Base-by-base conservation (phyloP, 2,113 vertebrate species). In the Pica pica region DNA sequence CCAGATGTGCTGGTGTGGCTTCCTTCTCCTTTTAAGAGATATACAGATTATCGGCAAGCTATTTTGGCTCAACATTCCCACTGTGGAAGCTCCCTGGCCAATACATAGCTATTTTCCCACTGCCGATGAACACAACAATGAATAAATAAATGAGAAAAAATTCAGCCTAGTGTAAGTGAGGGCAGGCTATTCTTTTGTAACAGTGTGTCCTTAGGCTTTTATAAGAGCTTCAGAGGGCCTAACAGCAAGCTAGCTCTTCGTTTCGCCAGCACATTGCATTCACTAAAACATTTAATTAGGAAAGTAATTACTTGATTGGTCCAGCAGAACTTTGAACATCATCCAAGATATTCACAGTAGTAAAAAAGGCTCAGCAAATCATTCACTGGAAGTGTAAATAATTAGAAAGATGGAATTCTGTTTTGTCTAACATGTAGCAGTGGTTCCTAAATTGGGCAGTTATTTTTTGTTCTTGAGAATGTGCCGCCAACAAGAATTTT, bases 281-380 rank as follows among this genome's bases (percentile, higher is more conserved):
- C 91, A 92, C 33, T 83, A 86, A 95, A 94, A 67, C 27, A 75
- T 90, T 93, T 93, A 74, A 93, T 93, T 92, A 92, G 73, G 65
- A 77, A 95, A 93, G 80, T 67, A 94, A 92, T 88, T 10, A 79
- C 50, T 95, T 87, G 89, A 92, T 56, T 87, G 68, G 74, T 91
- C 74, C 77, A 92, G 73, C 42, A 90, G 63, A 92, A 91, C 35
- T 82, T 81, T 94, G 85, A 95, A 84, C 26, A 59, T 74, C 57
- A 83, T 90, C 83, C 91, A 95, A 85, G 61, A 93, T 93, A 92
- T 91, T 83, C 63, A 87, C 46, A 79, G 74, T 88, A 68, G 41
- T 92, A 95, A 73, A 93, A 96, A 89, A 89, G 63, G 23, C 76
- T 90, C 61, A 79, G 77, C 24, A 81, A 93, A 7, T 89, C 47